Base-by-base conservation (phyloP, 2,797 vertebrate species). In the Amazonetta brasiliensis region DNA sequence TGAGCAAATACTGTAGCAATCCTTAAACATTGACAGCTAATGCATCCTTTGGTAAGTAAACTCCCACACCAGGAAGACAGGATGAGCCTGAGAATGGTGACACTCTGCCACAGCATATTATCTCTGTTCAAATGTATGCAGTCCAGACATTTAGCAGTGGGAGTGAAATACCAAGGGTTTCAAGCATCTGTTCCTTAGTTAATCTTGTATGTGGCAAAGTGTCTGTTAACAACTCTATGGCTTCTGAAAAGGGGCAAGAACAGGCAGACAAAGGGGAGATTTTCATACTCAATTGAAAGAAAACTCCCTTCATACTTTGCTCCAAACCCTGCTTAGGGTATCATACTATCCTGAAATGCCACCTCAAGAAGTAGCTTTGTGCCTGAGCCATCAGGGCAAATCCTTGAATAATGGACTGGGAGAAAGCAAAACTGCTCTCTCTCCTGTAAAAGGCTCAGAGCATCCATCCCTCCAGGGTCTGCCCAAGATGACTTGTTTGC, bases 181-280 rank as follows among this genome's bases (percentile, higher is more conserved):
- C 12, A 59, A 95, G 90, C 92, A 95, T 90, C 93, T 96, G 88
- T 95, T 96, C 66, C 83, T 86, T 78, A 81, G 82, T 88, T 94
- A 93, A 86, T 93, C 90, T 81, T 75, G 77, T 75, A 58, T 54
- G 58, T 78, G 77, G 81, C 62, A 63, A 90, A 81, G 76, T 62
- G 89, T 86, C 77, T 90, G 72, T 43, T 92, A 91, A 66, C 60
- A 95, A 56, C 73, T 17, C 17, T 33, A 44, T 11, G 21, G 44
- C 74, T 94, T 93, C 83, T 37, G 74, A 92, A 84, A 86, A 91
- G 66, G 48, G 73, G 69, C 69, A 90, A 72, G 78, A 83, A 74
- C 48, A 64, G 68, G 73, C 64, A 93, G 76, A 85, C 39, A 44
- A 94, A 63, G 33, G 46, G 37, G 63, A 75, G 67, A 85, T 73